Evolutionary conservation across 2,113 vertebrate species (phyloP).

Genomic region (Paralichthys olivaceus): DNA sequence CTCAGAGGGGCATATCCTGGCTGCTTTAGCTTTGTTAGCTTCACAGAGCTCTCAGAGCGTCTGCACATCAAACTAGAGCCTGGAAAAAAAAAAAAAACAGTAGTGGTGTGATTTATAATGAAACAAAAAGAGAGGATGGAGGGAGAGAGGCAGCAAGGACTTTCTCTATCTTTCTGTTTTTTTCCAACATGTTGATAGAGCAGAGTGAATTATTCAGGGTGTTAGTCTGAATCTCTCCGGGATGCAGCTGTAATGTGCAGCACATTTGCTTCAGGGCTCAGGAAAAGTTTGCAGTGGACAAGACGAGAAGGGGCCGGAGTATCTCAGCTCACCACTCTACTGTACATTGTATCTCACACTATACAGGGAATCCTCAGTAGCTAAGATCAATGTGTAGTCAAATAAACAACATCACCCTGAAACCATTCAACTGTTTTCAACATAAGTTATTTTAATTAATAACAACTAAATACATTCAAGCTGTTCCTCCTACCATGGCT

Average conservation of each 20-base stretch:
- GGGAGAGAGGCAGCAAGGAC: slow-evolving; percentile 17
- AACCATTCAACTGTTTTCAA: not conserved
- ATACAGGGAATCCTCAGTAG: not conserved
- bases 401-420: not conserved
- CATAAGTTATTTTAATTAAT: not conserved
- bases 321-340: not conserved
- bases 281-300: slow-evolving; percentile 43
- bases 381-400: not conserved
- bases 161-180: slow-evolving; percentile 7
- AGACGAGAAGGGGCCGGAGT: slow-evolving; percentile 14
- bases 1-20: slow-evolving; percentile 35
- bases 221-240: slow-evolving; percentile 52
- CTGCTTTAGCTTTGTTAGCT: slow-evolving; percentile 56
- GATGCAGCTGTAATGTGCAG: slow-evolving; percentile 46
- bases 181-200: slow-evolving; percentile 55
- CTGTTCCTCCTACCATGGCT: not conserved
- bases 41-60: slow-evolving; percentile 17
- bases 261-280: slow-evolving; percentile 57
- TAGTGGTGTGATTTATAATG: slow-evolving; percentile 51
- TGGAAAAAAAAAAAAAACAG: not conserved
- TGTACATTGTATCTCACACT: not conserved
- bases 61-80: slow-evolving; percentile 42
- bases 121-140: slow-evolving; percentile 32
- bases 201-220: slow-evolving; percentile 66
- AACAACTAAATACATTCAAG: not conserved